Evolutionary conservation across 2,797 vertebrate genomes (phyloP), one percentile per base, ranked within the genome.

Genomic region (Avahi laniger): DNA sequence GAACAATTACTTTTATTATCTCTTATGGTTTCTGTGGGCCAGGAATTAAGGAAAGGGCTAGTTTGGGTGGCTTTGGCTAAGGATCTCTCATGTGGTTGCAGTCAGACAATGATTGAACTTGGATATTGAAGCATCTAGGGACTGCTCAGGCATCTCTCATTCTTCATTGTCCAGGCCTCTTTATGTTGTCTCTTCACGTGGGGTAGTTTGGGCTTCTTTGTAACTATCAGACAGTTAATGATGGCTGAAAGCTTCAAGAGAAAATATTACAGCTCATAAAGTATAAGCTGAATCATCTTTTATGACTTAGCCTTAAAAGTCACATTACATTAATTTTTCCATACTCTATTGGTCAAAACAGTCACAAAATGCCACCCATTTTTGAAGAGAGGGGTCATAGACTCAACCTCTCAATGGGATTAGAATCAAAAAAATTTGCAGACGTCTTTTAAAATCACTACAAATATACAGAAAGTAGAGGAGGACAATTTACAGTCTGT

Each of bases 1-100:
- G 12, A 93, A 78, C 33, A 79, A 78, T 83, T 84, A 63, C 67
- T 96, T 96, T 75, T 91, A 80, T 85, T 69, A 87, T 63, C 20
- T 88, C 41, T 89, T 59, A 73, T 73, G 24, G 30, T 43, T 92
- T 89, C 28, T 73, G 13, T 43, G 30, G 14, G 57, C 5, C 11
- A 26, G 54, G 17, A 84, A 84, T 84, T 94, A 72, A 89, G 48
- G 57, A 59, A 84, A 92, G 48, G 70, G 48, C 28, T 38, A 70
- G 33, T 57, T 26, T 14, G 63, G 15, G 57, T 54, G 52, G 35
- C 87, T 91, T 46, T 57, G 63, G 35, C 48, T 67, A 26, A 65
- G 63, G 24, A 86, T 79, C 38, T 73, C 13, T 84, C 70, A 57
- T 75, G 28, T 57, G 69, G 43, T 38, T 67, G 28, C 57, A 63